Conservation (phyloP, 2,888 invertebrate genomes). For the Clistopyga incitator region DNA sequence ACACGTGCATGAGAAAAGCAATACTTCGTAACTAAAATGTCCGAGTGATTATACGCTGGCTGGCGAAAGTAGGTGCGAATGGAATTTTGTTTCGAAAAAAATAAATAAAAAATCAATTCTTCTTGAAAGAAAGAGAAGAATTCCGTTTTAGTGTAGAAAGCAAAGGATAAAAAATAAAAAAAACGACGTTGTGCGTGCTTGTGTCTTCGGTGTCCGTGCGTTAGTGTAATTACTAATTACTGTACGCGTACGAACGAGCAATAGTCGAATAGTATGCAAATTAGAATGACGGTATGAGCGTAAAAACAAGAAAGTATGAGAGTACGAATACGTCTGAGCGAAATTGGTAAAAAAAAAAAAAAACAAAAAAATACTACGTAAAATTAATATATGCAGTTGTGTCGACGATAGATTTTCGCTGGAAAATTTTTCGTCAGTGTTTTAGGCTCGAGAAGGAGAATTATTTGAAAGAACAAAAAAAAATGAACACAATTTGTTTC, state of each 20-base stretch:
- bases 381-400: slow-evolving; percentile 70
- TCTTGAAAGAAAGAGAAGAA: slow-evolving; percentile 8
- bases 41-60: slow-evolving; percentile 71
- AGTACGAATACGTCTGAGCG: slow-evolving; percentile 19
- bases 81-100: slow-evolving; percentile 46
- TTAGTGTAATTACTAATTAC: slow-evolving; percentile 49
- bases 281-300: slow-evolving; percentile 60
- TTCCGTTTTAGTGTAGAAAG: slow-evolving; percentile 43
- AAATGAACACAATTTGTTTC: slow-evolving; percentile 33
- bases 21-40: slow-evolving; percentile 88
- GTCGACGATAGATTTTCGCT: slow-evolving; percentile 57
- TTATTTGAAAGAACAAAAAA: slow-evolving; percentile 23
- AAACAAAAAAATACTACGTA: slow-evolving; percentile 67
- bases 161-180: slow-evolving; percentile 64
- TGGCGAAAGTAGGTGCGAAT: slow-evolving; percentile 48
- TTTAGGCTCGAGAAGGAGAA: slow-evolving; percentile 22
- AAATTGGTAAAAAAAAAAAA: slow-evolving; percentile 31
- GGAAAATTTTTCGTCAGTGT: slow-evolving; percentile 29
- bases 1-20: slow-evolving; percentile 88
- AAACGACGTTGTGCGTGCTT: slow-evolving; percentile 54
- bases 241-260: slow-evolving; percentile 58
- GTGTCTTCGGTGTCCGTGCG: slow-evolving; percentile 62
- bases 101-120: slow-evolving; percentile 21
- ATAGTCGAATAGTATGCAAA: slow-evolving; percentile 47
- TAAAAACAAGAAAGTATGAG: slow-evolving; percentile 45